Conservation (phyloP, 2,797 vertebrate genomes). For the Notoglanidium macrostoma region DNA sequence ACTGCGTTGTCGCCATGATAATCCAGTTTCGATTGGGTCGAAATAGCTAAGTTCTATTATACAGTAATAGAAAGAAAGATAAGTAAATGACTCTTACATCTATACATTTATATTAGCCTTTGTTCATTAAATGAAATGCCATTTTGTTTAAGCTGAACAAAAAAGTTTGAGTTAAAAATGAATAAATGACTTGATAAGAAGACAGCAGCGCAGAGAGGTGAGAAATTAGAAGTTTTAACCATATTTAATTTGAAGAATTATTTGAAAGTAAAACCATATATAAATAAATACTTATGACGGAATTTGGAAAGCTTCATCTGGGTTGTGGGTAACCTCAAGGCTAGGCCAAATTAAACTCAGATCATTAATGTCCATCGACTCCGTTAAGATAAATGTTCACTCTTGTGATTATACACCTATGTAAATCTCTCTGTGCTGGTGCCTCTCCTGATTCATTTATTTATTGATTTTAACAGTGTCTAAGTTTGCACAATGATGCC, state of each 20-base stretch:
- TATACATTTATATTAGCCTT: conserved; percentile 45
- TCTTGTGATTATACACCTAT: conserved; percentile 23
- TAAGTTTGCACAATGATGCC: conserved; percentile 80
- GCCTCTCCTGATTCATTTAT: conserved; percentile 76
- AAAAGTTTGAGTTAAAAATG: conserved; percentile 67
- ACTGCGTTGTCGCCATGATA: conserved; percentile 51
- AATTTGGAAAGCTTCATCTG: neutral
- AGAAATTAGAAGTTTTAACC: neutral
- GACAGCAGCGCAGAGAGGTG: conserved; percentile 73
- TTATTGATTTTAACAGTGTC: conserved; percentile 78
- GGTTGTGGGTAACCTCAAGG: neutral
- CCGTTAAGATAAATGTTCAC: neutral
- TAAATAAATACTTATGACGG: neutral
- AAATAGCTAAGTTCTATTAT: conserved; percentile 61
- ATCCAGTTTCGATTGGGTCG: conserved; percentile 61
- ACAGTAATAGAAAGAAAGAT: conserved; percentile 60
- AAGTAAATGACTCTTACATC: conserved; percentile 47
- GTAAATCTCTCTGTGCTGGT: conserved; percentile 70
- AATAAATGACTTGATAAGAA: conserved; percentile 76
- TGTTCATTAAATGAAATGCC: conserved; percentile 71
- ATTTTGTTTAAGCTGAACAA: conserved; percentile 73
- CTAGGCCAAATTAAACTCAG: neutral
- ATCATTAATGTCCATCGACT: neutral
- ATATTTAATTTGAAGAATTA: neutral
- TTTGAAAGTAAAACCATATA: neutral